These are phyloP conservation scores for Dolichallabes microphthalmus DNA, from an alignment of 2,113 vertebrate species.

Conservation along the genomic window DNA sequence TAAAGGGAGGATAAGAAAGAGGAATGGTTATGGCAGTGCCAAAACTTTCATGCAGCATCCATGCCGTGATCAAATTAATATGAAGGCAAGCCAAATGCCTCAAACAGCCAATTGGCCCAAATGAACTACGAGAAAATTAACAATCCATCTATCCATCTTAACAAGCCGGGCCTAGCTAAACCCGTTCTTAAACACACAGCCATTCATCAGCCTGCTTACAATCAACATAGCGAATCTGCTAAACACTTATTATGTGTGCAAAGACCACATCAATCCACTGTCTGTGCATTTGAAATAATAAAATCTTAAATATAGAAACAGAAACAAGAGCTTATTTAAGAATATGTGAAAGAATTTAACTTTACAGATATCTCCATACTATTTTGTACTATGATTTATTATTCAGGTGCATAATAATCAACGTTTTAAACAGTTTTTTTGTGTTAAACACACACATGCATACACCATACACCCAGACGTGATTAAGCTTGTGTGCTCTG, in stretches of 20 bases:
- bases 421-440: not conserved
- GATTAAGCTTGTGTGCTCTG: slow-evolving; percentile 31
- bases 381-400: slow-evolving; percentile 15
- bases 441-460: not conserved
- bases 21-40: slow-evolving; percentile 10
- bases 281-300: slow-evolving; percentile 1
- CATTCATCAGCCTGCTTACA: slow-evolving; percentile 31
- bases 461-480: slow-evolving; percentile 17
- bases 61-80: slow-evolving; percentile 34
- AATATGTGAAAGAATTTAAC: slow-evolving; percentile 10
- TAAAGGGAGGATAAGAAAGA: not conserved
- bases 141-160: slow-evolving; percentile 44
- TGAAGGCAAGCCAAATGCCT: slow-evolving; percentile 35
- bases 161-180: slow-evolving; percentile 43
- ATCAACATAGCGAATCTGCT: slow-evolving; percentile 36
- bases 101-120: slow-evolving; percentile 42
- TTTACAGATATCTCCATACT: slow-evolving; percentile 4
- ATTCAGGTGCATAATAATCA: slow-evolving; percentile 19
- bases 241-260: slow-evolving; percentile 23
- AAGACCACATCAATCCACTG: not conserved
- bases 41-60: slow-evolving; percentile 23
- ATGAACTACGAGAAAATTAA: slow-evolving; percentile 52
- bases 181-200: slow-evolving; percentile 40
- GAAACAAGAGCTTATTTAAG: slow-evolving; percentile 23
- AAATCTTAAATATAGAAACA: not conserved